These are phyloP conservation scores for Tyria jacobaeae DNA, from an alignment of 2,888 invertebrate species.

Conservation along the genomic window DNA sequence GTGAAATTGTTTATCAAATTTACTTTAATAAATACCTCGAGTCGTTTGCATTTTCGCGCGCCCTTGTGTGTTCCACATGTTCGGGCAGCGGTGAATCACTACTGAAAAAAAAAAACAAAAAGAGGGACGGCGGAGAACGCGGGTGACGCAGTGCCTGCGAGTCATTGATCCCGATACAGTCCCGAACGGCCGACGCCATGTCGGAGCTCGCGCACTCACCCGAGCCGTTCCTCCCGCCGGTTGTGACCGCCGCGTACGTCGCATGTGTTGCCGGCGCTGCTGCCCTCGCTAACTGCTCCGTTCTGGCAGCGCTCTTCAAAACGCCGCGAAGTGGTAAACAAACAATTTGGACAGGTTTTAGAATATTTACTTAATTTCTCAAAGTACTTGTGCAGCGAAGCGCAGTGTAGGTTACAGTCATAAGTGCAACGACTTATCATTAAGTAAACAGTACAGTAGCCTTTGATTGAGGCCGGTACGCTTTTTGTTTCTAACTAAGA, in stretches of 20 bases:
- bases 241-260: constrained; percentile 67
- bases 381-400: background rate
- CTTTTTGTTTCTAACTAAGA: background rate
- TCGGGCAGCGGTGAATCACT: constrained; percentile 75
- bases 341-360: constrained; percentile 15
- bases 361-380: constrained; percentile 11
- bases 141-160: constrained; percentile 73
- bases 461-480: background rate
- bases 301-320: constrained; percentile 75
- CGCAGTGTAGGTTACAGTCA: background rate
- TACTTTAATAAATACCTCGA: constrained; percentile 45
- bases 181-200: constrained; percentile 79
- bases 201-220: constrained; percentile 64
- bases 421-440: background rate
- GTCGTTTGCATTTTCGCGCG: constrained; percentile 56
- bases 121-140: constrained; percentile 77
- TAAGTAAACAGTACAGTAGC: too few species aligned
- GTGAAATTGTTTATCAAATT: constrained; percentile 34
- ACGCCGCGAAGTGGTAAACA: constrained; percentile 80
- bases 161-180: constrained; percentile 84
- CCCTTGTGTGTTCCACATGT: constrained; percentile 75
- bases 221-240: constrained; percentile 73
- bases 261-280: constrained; percentile 79
- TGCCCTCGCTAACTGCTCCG: constrained; percentile 76
- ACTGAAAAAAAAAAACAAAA: constrained; percentile 72